Conservation (phyloP, 2,797 vertebrate genomes). For the Acrocephalus scirpaceus region DNA sequence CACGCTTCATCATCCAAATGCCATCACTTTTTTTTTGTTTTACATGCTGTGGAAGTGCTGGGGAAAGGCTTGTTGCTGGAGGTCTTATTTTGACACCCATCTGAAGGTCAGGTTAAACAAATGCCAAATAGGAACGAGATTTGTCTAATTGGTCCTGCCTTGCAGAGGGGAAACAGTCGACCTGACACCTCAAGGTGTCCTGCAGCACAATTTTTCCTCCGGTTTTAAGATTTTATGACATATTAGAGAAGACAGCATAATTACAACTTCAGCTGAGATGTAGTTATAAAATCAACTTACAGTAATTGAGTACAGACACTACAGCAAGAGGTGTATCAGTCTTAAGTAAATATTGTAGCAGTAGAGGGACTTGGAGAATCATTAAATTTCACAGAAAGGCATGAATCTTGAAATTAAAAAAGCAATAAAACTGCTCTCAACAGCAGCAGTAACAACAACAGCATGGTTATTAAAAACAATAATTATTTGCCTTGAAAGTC, state of each 20-base stretch:
- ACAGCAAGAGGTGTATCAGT: slow-evolving; percentile 5
- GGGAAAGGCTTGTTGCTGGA: not conserved
- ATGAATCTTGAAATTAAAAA: slow-evolving; percentile 28
- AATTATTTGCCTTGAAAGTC: not conserved
- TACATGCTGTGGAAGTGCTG: not conserved
- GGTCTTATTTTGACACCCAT: slow-evolving; percentile 22
- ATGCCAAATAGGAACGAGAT: slow-evolving; percentile 11
- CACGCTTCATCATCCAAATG: not conserved
- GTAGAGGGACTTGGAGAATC: not conserved
- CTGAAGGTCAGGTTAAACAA: slow-evolving; percentile 50
- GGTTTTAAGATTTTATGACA: slow-evolving; percentile 13
- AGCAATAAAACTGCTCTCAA: not conserved
- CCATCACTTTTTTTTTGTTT: not conserved
- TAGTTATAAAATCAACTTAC: slow-evolving; percentile 35
- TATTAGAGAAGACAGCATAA: slow-evolving; percentile 48
- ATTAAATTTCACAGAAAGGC: slow-evolving; percentile 5
- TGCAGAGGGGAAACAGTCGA: not conserved
- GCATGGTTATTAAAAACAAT: slow-evolving; percentile 10
- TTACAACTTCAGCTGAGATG: not conserved
- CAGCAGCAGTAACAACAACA: slow-evolving; percentile 5
- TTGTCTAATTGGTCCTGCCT: slow-evolving; percentile 20
- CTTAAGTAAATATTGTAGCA: slow-evolving; percentile 25
- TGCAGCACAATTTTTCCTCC: not conserved
- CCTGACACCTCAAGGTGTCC: slow-evolving; percentile 34
- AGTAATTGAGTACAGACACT: slow-evolving; percentile 28